phyloP scores from a whole-genome alignment of 2,797 vertebrate species.

The Calcarius lapponicus region DNA sequence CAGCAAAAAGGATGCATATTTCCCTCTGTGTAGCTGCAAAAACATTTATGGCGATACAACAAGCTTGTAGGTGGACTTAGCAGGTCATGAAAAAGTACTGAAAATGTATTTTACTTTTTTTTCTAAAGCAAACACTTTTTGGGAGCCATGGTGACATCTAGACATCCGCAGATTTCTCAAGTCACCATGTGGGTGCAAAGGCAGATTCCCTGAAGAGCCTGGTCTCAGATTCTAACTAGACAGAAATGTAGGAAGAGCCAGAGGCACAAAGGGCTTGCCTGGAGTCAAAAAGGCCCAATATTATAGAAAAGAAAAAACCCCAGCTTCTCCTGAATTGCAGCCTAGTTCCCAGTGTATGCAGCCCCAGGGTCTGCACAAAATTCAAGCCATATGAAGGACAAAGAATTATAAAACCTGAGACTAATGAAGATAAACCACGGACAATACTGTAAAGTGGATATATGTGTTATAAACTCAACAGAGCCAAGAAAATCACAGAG shows the following conservation, averaged over 20 bases:
- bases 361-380: neutral
- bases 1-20: neutral
- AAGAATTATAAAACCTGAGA: neutral
- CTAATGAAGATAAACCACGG: neutral
- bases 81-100: neutral
- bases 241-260: neutral
- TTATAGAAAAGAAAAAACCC: neutral
- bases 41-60: neutral
- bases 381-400: neutral
- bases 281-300: neutral
- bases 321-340: neutral
- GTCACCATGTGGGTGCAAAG: neutral
- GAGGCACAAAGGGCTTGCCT: neutral
- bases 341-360: neutral
- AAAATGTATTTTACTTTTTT: neutral
- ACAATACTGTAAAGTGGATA: neutral
- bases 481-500: neutral
- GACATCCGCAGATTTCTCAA: neutral
- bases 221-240: neutral
- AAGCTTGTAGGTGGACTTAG: neutral
- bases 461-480: neutral
- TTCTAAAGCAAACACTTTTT: neutral
- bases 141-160: neutral
- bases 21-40: neutral
- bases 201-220: neutral